Percentiles rank a stretch among this genome's conserved stretches.
phyloP scores from a whole-genome alignment of 1,140 invertebrate species.

The Hycleus phaleratus region DNA sequence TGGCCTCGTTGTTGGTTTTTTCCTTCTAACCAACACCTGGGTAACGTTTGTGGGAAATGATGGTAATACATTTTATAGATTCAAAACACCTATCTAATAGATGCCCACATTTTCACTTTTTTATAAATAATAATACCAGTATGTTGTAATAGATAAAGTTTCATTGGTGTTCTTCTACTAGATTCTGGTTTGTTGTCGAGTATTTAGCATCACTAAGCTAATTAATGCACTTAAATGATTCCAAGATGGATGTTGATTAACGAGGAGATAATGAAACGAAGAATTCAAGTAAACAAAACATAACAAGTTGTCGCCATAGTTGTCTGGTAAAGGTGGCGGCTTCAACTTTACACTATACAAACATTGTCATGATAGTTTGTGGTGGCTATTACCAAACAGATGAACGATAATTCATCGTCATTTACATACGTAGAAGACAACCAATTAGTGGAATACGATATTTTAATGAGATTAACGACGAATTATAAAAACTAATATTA shows the following conservation, averaged over 20 bases:
- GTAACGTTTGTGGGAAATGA: no score
- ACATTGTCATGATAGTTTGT: slow-evolving; percentile 1
- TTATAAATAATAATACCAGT: no score
- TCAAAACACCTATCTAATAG: no score
- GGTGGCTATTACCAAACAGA: slow-evolving; percentile 5
- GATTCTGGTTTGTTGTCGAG: no score
- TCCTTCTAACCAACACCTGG: not conserved
- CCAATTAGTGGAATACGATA: slow-evolving; percentile 13
- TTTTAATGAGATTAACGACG: not conserved
- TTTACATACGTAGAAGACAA: slow-evolving; percentile 3
- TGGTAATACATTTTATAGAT: no score
- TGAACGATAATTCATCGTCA: not conserved
- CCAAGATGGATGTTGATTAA: slow-evolving; percentile 12
- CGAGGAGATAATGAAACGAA: slow-evolving; percentile 11
- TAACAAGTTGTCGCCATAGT: slow-evolving; percentile 7
- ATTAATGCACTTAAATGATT: slow-evolving; percentile 5
- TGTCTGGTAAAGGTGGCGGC: slow-evolving; percentile 1
- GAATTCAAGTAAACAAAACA: slow-evolving; percentile 8
- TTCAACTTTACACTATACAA: slow-evolving; percentile 3
- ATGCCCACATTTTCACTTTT: no score
- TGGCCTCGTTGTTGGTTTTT: not conserved
- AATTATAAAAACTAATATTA: not conserved
- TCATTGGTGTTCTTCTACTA: no score
- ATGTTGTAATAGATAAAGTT: no score
- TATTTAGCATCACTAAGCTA: slow-evolving; percentile 5